Base-by-base conservation (phyloP, 2,797 vertebrate genomes). In the Cichlasoma orientale region DNA sequence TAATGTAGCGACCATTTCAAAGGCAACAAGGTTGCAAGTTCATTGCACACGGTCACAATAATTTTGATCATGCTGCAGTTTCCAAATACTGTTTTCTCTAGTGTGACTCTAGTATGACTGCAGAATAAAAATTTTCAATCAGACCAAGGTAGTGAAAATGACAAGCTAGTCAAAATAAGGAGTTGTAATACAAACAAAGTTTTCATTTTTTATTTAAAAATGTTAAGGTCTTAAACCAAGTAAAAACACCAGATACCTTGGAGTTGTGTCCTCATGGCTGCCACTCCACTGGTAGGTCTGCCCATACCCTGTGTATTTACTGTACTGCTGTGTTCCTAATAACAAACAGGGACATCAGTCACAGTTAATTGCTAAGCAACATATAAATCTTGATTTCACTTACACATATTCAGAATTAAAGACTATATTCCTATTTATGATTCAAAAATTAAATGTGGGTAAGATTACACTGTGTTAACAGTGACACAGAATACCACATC, bases 291-390 rank as follows among this genome's bases (percentile, higher is more conserved):
- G 79, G 89, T 92, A 99, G 0, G 95, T 93, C 33, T 92, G 86
- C 13, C 90, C 11, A 12, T 95, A 95, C 14, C 94, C 94, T 2
- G 76, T 90, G 83, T 95, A 94, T 77, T 88, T 89, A 82, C 94
- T 95, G 89, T 90, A 95, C 87, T 93, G 97, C 84, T 99, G 96
- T 7, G 96, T 93, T 88, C 97, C 98, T 99, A 91, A 82, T 8
- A 77, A 61, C 8, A 78, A 80, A 79, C 12, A 75, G 9, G 1
- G n/a, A 73, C 7, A 79, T 61, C 25, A 36, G 54, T 69, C 4
- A 74, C 12, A 68, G 14, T 41, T 16, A 12, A 68, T 12, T 27
- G 11, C 25, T 77, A 53, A 68, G 4, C 6, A 54, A 52, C 33
- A 84, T 25, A 21, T 31, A 18, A 16, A 75, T 66, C 5, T 50